phyloP scores from a whole-genome alignment of 2,888 invertebrate species.

The Patella pellucida region DNA sequence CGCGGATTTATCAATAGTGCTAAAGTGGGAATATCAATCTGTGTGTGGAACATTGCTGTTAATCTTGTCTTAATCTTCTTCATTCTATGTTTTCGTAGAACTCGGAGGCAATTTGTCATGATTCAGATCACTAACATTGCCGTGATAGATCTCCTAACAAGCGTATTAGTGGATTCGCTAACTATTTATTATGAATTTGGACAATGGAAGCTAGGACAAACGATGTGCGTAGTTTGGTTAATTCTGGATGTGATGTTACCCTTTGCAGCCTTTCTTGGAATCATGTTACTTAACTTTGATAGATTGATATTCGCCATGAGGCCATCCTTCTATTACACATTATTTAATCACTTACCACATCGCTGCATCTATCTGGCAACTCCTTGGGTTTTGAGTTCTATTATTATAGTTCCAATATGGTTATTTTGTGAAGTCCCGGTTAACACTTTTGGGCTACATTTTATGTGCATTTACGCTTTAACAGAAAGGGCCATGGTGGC shows the following conservation, averaged over 20 bases:
- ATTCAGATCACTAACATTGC: conserved; percentile 30
- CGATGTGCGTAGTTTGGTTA: conserved; percentile 40
- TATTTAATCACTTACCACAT: conserved; percentile 9
- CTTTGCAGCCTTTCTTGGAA: conserved; percentile 33
- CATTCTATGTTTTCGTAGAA: conserved; percentile 9
- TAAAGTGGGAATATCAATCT: conserved; percentile 30
- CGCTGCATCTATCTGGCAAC: conserved; percentile 7
- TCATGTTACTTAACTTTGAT: conserved; percentile 36
- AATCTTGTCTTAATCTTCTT: conserved; percentile 21
- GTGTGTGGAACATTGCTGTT: conserved; percentile 25
- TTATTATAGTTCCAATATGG: conserved; percentile 35
- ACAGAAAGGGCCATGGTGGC: conserved; percentile 31
- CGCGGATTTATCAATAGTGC: conserved; percentile 37
- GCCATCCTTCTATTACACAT: conserved; percentile 26
- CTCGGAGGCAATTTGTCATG: conserved; percentile 23
- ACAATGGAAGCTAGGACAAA: conserved; percentile 33
- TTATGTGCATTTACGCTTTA: conserved; percentile 38
- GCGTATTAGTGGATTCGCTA: conserved; percentile 36
- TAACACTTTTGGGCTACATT: conserved; percentile 18
- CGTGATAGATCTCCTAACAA: conserved; percentile 28
- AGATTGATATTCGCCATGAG: conserved; percentile 35
- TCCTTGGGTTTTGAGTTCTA: conserved; percentile 36
- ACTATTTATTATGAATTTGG: conserved; percentile 39
- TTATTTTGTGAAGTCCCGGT: conserved; percentile 31
- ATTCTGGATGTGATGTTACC: conserved; percentile 37